Evolutionary conservation across 2,888 invertebrate species (phyloP).

Genomic region (Odontothrips loti): DNA sequence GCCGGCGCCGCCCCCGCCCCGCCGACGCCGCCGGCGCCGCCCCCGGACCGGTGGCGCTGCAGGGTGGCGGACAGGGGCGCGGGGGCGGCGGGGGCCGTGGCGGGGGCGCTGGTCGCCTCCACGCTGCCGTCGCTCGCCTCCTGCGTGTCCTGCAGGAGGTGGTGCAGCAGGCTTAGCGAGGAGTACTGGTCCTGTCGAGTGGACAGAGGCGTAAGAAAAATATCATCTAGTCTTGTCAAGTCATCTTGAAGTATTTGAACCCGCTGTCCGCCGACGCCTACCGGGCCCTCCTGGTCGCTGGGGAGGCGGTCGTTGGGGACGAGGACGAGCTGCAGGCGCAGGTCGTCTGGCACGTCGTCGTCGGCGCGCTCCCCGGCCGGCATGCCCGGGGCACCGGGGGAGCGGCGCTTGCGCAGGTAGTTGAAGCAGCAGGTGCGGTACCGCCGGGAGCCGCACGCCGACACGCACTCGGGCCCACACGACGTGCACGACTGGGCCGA

Average conservation of each 20-base stretch:
- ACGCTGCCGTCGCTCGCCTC: neutral
- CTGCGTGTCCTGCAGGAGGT: neutral
- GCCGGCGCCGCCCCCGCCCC: neutral
- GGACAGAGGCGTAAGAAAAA: neutral
- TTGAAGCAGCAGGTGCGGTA: constrained; percentile 70
- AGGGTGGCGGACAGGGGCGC: neutral
- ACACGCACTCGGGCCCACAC: constrained; percentile 63
- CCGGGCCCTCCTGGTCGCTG: neutral
- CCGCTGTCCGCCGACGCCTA: neutral
- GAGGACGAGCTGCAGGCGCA: constrained; percentile 7
- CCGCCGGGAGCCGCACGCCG: constrained; percentile 63
- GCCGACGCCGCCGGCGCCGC: neutral
- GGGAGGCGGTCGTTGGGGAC: constrained; percentile 7
- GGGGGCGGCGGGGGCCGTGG: neutral
- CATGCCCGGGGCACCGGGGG: neutral
- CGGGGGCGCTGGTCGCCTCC: neutral
- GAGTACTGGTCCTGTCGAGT: neutral
- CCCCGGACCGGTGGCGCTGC: neutral
- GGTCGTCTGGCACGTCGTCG: neutral
- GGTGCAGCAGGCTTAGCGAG: neutral
- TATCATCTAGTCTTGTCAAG: no score
- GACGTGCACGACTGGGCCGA: constrained; percentile 60
- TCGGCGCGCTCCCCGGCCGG: neutral
- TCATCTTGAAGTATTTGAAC: no score
- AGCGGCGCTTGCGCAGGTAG: constrained; percentile 57